Conservation (phyloP, 1,140 invertebrate species). For the Drosophila tristis region DNA sequence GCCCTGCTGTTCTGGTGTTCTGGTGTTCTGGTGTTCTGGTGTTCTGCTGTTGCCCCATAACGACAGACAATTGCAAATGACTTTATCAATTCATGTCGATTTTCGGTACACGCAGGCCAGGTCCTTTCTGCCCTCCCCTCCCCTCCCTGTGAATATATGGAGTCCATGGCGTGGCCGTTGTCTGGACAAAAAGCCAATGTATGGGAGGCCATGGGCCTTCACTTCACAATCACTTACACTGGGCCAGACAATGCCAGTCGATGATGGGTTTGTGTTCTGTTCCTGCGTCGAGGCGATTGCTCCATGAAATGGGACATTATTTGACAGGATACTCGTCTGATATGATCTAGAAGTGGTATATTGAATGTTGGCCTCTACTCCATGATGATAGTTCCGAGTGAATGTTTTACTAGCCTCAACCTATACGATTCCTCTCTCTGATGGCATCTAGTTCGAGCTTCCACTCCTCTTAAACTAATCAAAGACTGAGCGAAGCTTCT, state of each 20-base stretch:
- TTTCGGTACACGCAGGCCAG: slow-evolving; percentile 68
- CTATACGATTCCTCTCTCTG: background rate
- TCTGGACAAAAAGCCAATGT: slow-evolving; percentile 72
- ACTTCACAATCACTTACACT: slow-evolving; percentile 61
- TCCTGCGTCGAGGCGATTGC: slow-evolving; percentile 7
- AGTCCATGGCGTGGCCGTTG: slow-evolving; percentile 66
- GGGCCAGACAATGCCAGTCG: slow-evolving; percentile 60
- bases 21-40: background rate
- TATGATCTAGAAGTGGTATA: slow-evolving; percentile 1
- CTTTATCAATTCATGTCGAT: slow-evolving; percentile 82
- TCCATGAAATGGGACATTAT: slow-evolving; percentile 11
- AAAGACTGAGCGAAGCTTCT: no score
- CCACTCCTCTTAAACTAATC: background rate
- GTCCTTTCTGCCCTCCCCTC: background rate
- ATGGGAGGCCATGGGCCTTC: slow-evolving; percentile 32
- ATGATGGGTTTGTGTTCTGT: slow-evolving; percentile 35
- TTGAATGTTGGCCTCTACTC: background rate
- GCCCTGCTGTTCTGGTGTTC: slow-evolving; percentile 5
- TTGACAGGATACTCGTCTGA: background rate
- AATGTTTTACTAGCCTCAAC: background rate
- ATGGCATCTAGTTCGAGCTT: background rate
- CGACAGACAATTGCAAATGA: slow-evolving; percentile 82
- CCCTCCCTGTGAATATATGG: background rate
- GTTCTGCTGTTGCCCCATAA: slow-evolving; percentile 48
- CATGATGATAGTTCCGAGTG: no score